A percentile compares a stretch with the other conserved stretches of the same genome.
Conservation (phyloP, 2,888 invertebrate genomes). For the Pyrgus malvae region DNA sequence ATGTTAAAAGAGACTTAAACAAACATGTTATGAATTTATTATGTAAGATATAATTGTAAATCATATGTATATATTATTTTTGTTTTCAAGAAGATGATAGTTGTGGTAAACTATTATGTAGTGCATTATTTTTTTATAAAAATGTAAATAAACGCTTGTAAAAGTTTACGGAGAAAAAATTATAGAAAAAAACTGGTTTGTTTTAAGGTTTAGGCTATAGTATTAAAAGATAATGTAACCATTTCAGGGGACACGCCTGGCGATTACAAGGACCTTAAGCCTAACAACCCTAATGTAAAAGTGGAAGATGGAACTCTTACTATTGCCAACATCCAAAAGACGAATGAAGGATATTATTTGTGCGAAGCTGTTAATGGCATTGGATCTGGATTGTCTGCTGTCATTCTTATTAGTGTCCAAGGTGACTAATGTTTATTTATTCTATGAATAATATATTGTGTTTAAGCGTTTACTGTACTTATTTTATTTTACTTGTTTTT, state of each 20-base stretch:
- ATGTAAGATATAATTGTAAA: too few relatives aligned
- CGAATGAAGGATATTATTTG: conserved; percentile 96
- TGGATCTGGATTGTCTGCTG: conserved; percentile 96
- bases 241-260: conserved; percentile 92
- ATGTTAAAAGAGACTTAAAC: too few relatives aligned
- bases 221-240: neutral
- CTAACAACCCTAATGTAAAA: conserved; percentile 94
- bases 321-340: conserved; percentile 95
- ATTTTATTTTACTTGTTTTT: conserved; percentile 23
- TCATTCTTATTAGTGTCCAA: conserved; percentile 96
- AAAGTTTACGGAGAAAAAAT: too few relatives aligned
- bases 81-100: too few relatives aligned
- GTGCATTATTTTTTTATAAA: too few relatives aligned
- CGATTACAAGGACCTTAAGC: conserved; percentile 95
- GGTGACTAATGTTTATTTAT: conserved; percentile 83
- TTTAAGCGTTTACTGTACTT: neutral
- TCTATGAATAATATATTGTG: too few relatives aligned
- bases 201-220: too few relatives aligned
- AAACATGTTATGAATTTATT: too few relatives aligned
- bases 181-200: too few relatives aligned
- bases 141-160: too few relatives aligned
- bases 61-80: too few relatives aligned
- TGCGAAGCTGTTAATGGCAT: conserved; percentile 98
- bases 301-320: conserved; percentile 96
- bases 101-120: too few relatives aligned